Evolutionary conservation across 2,113 vertebrate species (phyloP).

Genomic region (Osmerus mordax): DNA sequence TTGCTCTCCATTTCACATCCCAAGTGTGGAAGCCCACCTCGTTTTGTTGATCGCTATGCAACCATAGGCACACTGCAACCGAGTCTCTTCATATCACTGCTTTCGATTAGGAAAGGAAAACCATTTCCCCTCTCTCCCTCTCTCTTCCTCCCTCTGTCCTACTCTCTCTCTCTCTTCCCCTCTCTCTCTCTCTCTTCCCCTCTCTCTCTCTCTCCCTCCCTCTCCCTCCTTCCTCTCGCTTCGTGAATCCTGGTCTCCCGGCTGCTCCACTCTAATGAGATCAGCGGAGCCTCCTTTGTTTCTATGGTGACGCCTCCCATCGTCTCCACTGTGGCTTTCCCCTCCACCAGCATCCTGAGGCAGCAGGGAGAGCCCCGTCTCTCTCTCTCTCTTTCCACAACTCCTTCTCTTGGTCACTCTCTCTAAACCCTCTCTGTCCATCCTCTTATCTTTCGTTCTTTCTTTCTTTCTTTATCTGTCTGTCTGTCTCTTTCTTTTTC

Average conservation of each 20-base stretch:
- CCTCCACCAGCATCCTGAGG: slow-evolving; percentile 2
- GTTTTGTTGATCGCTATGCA: not conserved
- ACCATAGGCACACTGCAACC: not conserved
- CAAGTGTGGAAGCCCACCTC: too few relatives aligned
- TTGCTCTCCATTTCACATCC: too few relatives aligned
- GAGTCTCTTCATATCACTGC: too few relatives aligned
- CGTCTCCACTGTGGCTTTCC: slow-evolving; percentile 38
- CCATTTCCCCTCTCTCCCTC: slow-evolving; percentile 1
- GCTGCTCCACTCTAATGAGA: slow-evolving; percentile 56
- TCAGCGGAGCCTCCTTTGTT: slow-evolving; percentile 65
- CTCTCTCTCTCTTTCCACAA: slow-evolving; percentile 1
- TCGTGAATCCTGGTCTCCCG: slow-evolving; percentile 30
- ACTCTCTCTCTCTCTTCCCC: slow-evolving; percentile 4
- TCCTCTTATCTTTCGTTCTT: not conserved
- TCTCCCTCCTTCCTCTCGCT: not conserved
- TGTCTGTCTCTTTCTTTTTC: not conserved
- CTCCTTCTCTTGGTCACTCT: not conserved
- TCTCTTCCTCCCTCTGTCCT: slow-evolving; percentile 1
- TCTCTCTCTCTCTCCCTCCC: not conserved
- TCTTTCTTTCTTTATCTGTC: slow-evolving; percentile 1
- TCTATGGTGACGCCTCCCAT: slow-evolving; percentile 74
- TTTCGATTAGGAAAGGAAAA: not conserved
- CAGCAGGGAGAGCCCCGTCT: not conserved
- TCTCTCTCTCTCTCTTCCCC: slow-evolving; percentile 6
- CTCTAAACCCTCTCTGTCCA: not conserved